phyloP scores from a whole-genome alignment of 2,113 vertebrate species.

The Urocolius indicus region DNA sequence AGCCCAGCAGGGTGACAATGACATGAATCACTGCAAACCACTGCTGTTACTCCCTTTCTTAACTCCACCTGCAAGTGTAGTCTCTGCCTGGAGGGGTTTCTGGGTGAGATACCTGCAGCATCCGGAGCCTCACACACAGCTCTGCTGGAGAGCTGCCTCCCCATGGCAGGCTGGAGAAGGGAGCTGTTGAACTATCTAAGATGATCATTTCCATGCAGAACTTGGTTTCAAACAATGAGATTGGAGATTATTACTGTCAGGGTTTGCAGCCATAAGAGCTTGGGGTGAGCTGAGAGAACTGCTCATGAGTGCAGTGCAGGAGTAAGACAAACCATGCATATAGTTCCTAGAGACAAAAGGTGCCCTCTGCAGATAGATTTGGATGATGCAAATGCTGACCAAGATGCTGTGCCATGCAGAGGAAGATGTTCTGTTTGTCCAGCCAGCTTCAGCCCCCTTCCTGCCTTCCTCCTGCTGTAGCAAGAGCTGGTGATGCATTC shows the following conservation, averaged over 20 bases:
- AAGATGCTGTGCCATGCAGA: accelerated
- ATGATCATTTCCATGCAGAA: neutral
- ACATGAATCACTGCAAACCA: neutral
- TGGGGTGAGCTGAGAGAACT: neutral
- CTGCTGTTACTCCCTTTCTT: too few species aligned
- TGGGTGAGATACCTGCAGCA: neutral
- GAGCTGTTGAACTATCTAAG: neutral
- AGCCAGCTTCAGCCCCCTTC: neutral
- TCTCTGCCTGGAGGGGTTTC: neutral
- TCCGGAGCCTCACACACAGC: neutral
- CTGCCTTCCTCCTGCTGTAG: neutral
- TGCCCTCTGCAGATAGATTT: neutral
- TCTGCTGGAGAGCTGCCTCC: neutral
- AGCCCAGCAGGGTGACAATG: neutral
- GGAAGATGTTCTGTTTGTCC: neutral
- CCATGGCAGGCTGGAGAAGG: neutral
- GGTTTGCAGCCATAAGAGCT: neutral
- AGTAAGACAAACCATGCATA: accelerated
- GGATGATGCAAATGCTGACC: neutral
- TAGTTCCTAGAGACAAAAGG: neutral
- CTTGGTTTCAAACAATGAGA: neutral
- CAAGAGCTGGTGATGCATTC: neutral
- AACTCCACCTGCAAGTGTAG: neutral
- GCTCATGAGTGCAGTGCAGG: neutral
- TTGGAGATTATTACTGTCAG: neutral